A percentile compares a stretch with the other conserved stretches of the same genome.
Conservation (phyloP, 2,888 invertebrate genomes). For the Tenthredo amoena region DNA sequence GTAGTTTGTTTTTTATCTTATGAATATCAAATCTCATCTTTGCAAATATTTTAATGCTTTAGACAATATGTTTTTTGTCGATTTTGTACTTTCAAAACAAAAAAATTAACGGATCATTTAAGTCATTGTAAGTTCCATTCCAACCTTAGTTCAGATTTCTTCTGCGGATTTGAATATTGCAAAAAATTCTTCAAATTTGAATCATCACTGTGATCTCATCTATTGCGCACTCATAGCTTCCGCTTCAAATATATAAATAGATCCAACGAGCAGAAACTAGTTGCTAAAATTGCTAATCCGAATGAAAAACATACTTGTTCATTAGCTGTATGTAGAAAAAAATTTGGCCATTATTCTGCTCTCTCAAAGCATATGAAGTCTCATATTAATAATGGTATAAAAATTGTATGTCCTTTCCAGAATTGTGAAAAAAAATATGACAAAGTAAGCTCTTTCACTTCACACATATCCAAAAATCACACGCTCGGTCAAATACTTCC, state of each 20-base stretch:
- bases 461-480: conserved; percentile 54
- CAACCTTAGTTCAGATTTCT: not conserved
- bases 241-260: conserved; percentile 14
- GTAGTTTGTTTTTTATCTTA: not conserved
- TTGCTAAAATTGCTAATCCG: not conserved
- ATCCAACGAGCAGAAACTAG: not conserved
- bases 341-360: not conserved
- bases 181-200: conserved; percentile 39
- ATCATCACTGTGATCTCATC: no score
- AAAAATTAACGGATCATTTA: conserved; percentile 16
- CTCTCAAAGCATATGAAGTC: conserved; percentile 52
- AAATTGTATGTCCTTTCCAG: conserved; percentile 47
- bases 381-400: conserved; percentile 47
- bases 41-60: not conserved
- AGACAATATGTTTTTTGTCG: not conserved
- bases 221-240: conserved; percentile 49
- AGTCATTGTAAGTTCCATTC: conserved; percentile 5
- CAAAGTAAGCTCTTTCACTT: conserved; percentile 53
- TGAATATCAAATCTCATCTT: no score
- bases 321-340: conserved; percentile 46
- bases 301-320: conserved; percentile 38
- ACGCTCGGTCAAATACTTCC: not conserved
- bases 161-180: conserved; percentile 51
- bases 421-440: conserved; percentile 51
- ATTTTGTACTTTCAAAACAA: conserved; percentile 4